Conservation (phyloP, 2,113 vertebrate genomes). For the Cryptomyrus ogoouensis region DNA sequence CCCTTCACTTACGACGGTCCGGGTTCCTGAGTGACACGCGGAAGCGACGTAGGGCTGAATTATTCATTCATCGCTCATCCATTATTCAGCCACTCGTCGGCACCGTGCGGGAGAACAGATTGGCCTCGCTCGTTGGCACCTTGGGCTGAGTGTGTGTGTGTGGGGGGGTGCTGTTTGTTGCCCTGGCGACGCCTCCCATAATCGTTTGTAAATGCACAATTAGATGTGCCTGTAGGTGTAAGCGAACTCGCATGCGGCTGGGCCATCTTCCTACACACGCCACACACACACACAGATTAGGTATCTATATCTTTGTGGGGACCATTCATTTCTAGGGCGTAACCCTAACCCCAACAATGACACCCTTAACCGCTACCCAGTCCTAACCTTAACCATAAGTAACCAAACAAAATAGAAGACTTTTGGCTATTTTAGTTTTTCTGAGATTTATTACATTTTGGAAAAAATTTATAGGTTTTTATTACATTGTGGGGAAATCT, state of each 20-base stretch:
- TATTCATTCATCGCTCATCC: background rate
- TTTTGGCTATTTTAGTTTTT: background rate
- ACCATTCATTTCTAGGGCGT: background rate
- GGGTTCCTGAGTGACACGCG: background rate
- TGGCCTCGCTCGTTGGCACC: background rate
- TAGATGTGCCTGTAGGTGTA: background rate
- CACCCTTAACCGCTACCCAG: background rate
- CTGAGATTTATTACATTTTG: background rate
- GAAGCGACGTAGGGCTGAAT: background rate
- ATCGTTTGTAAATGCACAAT: background rate
- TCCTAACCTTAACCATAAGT: background rate
- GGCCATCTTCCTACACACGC: background rate
- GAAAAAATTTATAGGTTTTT: background rate
- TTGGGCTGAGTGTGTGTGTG: background rate
- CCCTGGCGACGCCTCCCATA: background rate
- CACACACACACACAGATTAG: background rate
- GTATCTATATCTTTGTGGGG: background rate
- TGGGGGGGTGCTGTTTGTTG: background rate
- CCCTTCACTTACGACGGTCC: background rate
- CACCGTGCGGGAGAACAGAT: background rate
- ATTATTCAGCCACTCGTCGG: background rate
- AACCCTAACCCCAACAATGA: background rate
- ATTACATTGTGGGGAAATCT: background rate
- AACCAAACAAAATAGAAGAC: background rate
- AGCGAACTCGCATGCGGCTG: background rate